These are phyloP conservation scores for Trichonephila clavata DNA, from an alignment of 1,140 invertebrate species.

Conservation along the genomic window DNA sequence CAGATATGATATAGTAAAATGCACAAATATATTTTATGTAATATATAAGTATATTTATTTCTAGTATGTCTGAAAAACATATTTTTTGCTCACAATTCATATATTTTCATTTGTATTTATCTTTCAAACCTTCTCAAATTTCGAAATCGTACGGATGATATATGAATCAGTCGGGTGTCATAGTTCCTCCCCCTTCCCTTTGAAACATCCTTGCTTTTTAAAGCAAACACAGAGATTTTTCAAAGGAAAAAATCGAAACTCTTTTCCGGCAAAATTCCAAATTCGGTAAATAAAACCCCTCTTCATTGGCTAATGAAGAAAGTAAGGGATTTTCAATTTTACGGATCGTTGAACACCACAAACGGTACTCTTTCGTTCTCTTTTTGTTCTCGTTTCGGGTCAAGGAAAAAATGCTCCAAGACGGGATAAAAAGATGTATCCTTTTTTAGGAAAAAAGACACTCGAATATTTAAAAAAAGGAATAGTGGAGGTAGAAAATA, in stretches of 20 bases:
- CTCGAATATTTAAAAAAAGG: conserved; percentile 15
- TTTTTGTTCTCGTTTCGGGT: not conserved
- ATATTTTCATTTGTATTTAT: not conserved
- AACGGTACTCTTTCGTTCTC: conserved; percentile 40
- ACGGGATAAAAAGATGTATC: not conserved
- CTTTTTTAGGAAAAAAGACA: not conserved
- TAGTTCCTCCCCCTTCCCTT: no score
- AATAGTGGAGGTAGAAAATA: not conserved
- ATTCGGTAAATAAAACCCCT: conserved; percentile 65
- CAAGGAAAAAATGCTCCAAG: not conserved
- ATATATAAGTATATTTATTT: no score
- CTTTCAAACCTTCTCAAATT: not conserved
- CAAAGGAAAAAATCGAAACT: conserved; percentile 13
- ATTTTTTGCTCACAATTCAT: no score
- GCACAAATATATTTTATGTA: no score
- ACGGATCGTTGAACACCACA: conserved; percentile 33
- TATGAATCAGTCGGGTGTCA: not conserved
- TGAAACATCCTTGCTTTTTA: no score
- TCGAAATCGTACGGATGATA: no score
- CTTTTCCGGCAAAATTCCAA: conserved; percentile 61
- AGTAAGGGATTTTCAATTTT: conserved; percentile 55
- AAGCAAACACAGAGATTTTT: not conserved
- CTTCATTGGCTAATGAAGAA: conserved; percentile 54
- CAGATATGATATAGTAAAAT: no score
- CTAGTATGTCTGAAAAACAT: no score